phyloP scores from a whole-genome alignment of 2,113 vertebrate genomes.

The Hippocampus barbouri region DNA sequence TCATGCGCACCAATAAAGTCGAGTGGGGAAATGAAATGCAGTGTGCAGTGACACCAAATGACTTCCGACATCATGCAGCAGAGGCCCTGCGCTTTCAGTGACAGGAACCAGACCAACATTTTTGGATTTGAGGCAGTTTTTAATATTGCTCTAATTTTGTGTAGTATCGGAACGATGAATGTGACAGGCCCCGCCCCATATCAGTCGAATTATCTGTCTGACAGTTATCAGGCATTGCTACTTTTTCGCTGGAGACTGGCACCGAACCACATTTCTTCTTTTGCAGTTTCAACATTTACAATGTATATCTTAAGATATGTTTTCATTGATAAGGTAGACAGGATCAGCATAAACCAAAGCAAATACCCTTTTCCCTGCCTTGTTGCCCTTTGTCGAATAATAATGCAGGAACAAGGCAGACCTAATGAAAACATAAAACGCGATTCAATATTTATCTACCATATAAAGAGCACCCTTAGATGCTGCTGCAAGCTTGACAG shows the following conservation, averaged over 20 bases:
- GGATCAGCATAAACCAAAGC: background rate
- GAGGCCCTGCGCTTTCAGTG: no score
- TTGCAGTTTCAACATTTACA: background rate
- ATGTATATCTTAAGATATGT: background rate
- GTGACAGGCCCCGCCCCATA: no score
- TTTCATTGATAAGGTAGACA: background rate
- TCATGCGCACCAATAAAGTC: no score
- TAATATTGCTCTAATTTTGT: no score
- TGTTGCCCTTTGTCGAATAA: background rate
- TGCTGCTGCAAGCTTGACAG: background rate
- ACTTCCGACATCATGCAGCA: no score
- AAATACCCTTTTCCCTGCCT: background rate
- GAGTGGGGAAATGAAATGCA: no score
- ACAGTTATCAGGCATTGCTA: background rate
- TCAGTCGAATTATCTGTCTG: no score
- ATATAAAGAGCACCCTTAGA: background rate
- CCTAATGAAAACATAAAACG: conserved; percentile 1
- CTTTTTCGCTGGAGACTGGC: background rate
- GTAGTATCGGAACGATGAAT: no score
- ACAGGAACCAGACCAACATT: no score
- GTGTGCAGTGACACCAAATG: no score
- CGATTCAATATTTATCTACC: background rate
- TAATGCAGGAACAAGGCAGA: background rate
- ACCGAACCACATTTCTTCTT: background rate
- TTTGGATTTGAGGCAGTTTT: no score